Evolutionary conservation across 2,888 invertebrate species (phyloP).

Genomic region (Caenorhabditis imperialis): DNA sequence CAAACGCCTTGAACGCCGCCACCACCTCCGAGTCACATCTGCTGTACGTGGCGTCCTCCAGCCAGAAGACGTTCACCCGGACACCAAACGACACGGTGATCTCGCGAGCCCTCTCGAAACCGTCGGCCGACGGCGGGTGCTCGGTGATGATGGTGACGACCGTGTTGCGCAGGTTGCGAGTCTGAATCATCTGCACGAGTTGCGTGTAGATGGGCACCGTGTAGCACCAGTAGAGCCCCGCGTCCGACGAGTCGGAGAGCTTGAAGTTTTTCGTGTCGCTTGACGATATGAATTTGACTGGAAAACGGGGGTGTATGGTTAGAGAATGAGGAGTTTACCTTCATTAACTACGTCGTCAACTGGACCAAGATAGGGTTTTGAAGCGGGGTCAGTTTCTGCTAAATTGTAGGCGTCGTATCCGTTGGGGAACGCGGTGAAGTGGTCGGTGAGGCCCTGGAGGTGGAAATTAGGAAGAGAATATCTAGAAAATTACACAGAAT

Average conservation of each 20-base stretch:
- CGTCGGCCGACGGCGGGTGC: slow-evolving; percentile 8
- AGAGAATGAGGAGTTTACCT: not conserved
- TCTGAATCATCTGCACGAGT: slow-evolving; percentile 19
- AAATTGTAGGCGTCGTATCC: slow-evolving; percentile 18
- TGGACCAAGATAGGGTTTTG: not conserved
- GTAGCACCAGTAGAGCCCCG: slow-evolving; percentile 43
- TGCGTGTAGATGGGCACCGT: slow-evolving; percentile 13
- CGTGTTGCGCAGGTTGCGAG: slow-evolving; percentile 7
- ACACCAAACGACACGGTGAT: slow-evolving; percentile 29
- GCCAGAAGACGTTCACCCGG: slow-evolving; percentile 36
- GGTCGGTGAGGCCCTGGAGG: not conserved
- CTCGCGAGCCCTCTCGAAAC: slow-evolving; percentile 10
- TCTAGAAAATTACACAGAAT: too few relatives aligned
- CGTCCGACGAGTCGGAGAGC: not conserved
- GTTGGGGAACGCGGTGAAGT: slow-evolving; percentile 4
- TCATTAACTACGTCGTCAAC: not conserved
- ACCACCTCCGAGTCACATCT: not conserved
- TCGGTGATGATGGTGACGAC: slow-evolving; percentile 44
- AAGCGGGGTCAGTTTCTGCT: slow-evolving; percentile 10
- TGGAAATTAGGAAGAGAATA: too few relatives aligned
- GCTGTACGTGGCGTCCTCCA: slow-evolving; percentile 22
- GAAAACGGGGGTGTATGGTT: not conserved
- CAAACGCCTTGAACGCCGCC: slow-evolving; percentile 19
- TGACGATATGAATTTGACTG: too few relatives aligned
- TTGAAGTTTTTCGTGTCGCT: not conserved